These are phyloP conservation scores for Drosophila micromelanica DNA, from an alignment of 1,140 invertebrate species.

Conservation along the genomic window DNA sequence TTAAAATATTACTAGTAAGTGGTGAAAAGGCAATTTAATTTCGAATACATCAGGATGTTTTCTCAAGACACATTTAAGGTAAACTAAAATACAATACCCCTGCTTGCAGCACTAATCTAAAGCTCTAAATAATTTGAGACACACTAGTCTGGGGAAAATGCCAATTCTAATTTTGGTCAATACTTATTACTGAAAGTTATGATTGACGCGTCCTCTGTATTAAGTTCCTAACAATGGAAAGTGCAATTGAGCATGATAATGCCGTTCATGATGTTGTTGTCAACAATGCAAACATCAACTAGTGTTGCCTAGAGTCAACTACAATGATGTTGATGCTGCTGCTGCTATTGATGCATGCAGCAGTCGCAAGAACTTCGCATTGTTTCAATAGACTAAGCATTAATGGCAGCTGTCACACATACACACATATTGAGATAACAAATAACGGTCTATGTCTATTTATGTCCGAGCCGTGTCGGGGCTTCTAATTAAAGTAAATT, in stretches of 20 bases:
- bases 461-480: background rate
- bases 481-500: constrained; percentile 78
- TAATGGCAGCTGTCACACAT: constrained; percentile 38
- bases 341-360: constrained; percentile 11
- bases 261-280: constrained; percentile 18
- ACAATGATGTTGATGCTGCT: background rate
- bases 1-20: too few relatives aligned
- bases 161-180: too few relatives aligned
- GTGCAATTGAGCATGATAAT: constrained; percentile 3
- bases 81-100: too few relatives aligned
- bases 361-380: constrained; percentile 31
- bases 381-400: constrained; percentile 70
- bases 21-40: too few relatives aligned
- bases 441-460: background rate
- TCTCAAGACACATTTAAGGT: too few relatives aligned
- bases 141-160: too few relatives aligned
- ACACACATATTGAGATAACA: background rate
- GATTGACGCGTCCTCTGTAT: too few relatives aligned
- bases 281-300: constrained; percentile 70
- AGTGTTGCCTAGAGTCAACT: constrained; percentile 38
- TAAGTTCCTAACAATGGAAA: too few relatives aligned
- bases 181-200: too few relatives aligned
- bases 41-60: too few relatives aligned
- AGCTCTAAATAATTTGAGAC: too few relatives aligned
- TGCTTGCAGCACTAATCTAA: too few relatives aligned